These are phyloP conservation scores for Lytechinus variegatus DNA, from an alignment of 35 echinoderm and acorn worm genomes.

Conservation along the genomic window DNA sequence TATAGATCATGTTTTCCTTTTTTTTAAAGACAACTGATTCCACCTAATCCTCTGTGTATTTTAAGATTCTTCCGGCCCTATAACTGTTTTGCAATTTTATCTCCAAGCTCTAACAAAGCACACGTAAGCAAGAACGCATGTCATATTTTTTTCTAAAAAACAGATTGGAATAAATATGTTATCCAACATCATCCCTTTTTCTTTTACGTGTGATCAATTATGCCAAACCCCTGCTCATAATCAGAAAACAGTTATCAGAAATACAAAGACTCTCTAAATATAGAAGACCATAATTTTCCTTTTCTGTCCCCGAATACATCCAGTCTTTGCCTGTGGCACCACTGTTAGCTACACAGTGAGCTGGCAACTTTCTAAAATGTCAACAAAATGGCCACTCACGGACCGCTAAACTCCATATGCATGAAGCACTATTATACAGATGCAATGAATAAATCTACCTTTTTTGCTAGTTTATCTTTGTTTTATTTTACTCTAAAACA, in stretches of 20 bases:
- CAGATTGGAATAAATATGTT: neutral
- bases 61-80: neutral
- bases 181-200: neutral
- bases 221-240: neutral
- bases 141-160: neutral
- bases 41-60: neutral
- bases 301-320: neutral
- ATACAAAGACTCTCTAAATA: constrained; percentile 13
- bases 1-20: neutral
- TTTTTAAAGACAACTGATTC: neutral
- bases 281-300: neutral
- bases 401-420: neutral
- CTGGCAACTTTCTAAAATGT: neutral
- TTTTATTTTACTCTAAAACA: neutral
- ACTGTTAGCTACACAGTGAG: neutral
- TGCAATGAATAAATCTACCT: neutral
- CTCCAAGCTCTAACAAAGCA: neutral
- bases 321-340: neutral
- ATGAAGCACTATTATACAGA: neutral
- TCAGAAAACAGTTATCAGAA: neutral
- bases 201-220: neutral
- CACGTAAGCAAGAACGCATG: neutral
- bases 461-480: neutral
- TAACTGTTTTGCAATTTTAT: neutral
- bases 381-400: neutral